These are phyloP conservation scores for Drosophila formosana DNA, from an alignment of 2,888 invertebrate genomes.

Conservation along the genomic window DNA sequence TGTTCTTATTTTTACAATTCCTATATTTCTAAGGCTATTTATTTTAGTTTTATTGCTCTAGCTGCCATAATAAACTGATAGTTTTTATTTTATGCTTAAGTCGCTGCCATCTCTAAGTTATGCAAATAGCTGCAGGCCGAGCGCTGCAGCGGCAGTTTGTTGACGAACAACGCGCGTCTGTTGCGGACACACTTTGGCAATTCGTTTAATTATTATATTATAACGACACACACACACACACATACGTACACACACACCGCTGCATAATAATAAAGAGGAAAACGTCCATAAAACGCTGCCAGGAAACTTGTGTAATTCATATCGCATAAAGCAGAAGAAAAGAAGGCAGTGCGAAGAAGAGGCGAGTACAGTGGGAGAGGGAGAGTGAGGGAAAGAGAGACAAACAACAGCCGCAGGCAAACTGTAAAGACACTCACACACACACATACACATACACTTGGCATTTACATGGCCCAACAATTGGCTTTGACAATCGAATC, in stretches of 20 bases:
- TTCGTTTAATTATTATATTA: slow-evolving; percentile 83
- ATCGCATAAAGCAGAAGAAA: slow-evolving; percentile 65
- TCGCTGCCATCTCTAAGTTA: slow-evolving; percentile 43
- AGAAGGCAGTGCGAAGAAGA: not conserved
- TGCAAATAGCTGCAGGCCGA: slow-evolving; percentile 19
- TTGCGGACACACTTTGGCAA: slow-evolving; percentile 81
- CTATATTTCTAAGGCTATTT: too few relatives aligned
- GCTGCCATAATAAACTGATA: not conserved
- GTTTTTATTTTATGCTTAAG: slow-evolving; percentile 4
- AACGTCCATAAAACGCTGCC: slow-evolving; percentile 74
- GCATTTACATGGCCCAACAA: slow-evolving; percentile 66
- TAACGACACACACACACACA: slow-evolving; percentile 42
- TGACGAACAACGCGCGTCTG: slow-evolving; percentile 72
- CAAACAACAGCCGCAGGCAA: slow-evolving; percentile 60
- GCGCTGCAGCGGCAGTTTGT: slow-evolving; percentile 1
- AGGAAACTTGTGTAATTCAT: slow-evolving; percentile 80
- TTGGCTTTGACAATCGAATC: slow-evolving; percentile 78
- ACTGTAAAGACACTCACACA: slow-evolving; percentile 38
- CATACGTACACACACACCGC: slow-evolving; percentile 28
- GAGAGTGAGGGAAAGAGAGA: not conserved
- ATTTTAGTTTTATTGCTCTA: not conserved
- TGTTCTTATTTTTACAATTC: not conserved
- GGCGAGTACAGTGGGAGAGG: not conserved
- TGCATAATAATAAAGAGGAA: slow-evolving; percentile 77
- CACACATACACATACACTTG: slow-evolving; percentile 27